Evolutionary conservation across 2,888 invertebrate species (phyloP), one percentile per base, ranked within the genome.

Genomic region (Aphodius sticticus): DNA sequence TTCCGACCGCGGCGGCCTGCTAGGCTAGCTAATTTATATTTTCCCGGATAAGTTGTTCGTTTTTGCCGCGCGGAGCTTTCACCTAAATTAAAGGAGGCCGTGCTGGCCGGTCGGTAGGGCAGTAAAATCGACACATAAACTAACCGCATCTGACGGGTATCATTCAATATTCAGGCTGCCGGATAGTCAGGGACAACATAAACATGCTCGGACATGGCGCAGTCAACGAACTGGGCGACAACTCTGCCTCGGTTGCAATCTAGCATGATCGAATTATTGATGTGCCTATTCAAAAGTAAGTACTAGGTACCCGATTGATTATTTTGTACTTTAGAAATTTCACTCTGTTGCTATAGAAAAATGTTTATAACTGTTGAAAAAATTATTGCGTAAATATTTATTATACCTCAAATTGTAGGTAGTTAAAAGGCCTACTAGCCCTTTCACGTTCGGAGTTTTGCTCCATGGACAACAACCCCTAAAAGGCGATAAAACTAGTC

Each of bases 91-190:
- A 81, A 81, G 81, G 76, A 37, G 70, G 70, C 77, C 76, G 74
- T 53, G 76, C 76, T 70, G 70, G 71, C 9, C 69, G 71, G 37
- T 14, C 38, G 16, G 37, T 69, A 12, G 76, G 14, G 76, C 74
- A 36, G 74, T 35, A 76, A 69, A 38, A 78, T 76, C 77, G 77
- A 77, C 81, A 77, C 78, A 80, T 80, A 80, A 79, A 81, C 79
- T 79, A 81, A 81, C 81, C 79, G 70, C 69, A 79, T 77, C 75
- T 76, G 78, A 81, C 78, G 78, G 72, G 74, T 74, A 79, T 77
- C 78, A 81, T 81, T 79, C 77, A 81, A 81, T 81, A 81, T 81
- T 81, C 79, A 81, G 76, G 78, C 77, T 69, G 71, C 69, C 78
- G 71, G 74, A n/a, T 76, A 35, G 76, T 74, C 37, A n/a, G n/a